A percentile compares a stretch with the other conserved stretches of the same genome.
phyloP scores from a whole-genome alignment of 2,888 invertebrate genomes.

The Mythimna ferrago region DNA sequence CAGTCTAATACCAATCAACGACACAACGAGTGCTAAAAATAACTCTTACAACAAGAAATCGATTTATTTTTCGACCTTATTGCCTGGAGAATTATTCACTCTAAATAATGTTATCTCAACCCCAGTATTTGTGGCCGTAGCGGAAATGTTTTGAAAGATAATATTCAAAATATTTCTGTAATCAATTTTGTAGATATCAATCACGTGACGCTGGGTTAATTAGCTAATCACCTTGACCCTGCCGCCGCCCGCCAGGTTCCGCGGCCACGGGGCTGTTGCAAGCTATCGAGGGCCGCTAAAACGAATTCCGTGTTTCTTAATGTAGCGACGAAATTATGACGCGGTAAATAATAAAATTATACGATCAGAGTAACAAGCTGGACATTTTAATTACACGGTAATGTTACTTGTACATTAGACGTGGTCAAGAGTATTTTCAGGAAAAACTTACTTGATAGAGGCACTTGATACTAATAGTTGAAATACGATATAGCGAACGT shows the following conservation, averaged over 20 bases:
- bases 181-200: conserved; percentile 52
- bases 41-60: too few relatives aligned
- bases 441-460: conserved; percentile 4
- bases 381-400: conserved; percentile 32
- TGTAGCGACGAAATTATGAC: conserved; percentile 43
- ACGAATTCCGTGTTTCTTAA: conserved; percentile 57
- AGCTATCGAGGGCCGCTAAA: conserved; percentile 47
- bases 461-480: conserved; percentile 22
- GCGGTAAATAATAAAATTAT: conserved; percentile 45
- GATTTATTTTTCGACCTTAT: too few relatives aligned
- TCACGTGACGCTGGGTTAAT: conserved; percentile 44
- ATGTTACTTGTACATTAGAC: conserved; percentile 14
- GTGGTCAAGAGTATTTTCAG: conserved; percentile 1
- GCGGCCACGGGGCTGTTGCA: conserved; percentile 13
- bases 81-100: not conserved
- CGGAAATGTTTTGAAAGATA: conserved; percentile 28
- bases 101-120: not conserved
- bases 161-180: conserved; percentile 28
- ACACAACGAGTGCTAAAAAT: too few relatives aligned
- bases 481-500: conserved; percentile 34
- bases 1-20: too few relatives aligned
- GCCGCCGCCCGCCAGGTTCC: not conserved
- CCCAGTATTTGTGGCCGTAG: not conserved
- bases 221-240: conserved; percentile 54
- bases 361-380: conserved; percentile 29